phyloP scores from a whole-genome alignment of 2,113 vertebrate species.

The Barbus barbus region DNA sequence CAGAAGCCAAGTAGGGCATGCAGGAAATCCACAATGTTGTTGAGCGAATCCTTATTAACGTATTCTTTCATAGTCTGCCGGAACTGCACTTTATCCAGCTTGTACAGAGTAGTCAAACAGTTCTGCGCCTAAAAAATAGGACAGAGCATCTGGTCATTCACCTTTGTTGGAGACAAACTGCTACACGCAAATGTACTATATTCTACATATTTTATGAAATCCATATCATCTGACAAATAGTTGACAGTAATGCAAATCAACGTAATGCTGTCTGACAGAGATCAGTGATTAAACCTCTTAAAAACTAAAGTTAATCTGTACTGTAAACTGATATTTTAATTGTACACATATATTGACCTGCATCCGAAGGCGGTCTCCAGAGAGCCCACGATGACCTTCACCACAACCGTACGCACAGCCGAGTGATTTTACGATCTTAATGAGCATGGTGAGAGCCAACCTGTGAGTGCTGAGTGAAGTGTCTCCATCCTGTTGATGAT shows the following conservation, averaged over 20 bases:
- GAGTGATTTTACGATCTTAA: conserved; percentile 97
- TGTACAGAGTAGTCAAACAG: conserved; percentile 95
- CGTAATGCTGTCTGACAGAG: neutral
- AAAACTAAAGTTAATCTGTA: neutral
- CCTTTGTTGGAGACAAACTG: conserved; percentile 7
- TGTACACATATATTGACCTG: conserved; percentile 80
- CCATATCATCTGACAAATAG: neutral
- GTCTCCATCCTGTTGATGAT: conserved; percentile 80
- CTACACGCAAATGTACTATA: neutral
- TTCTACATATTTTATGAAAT: neutral
- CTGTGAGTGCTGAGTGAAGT: conserved; percentile 85
- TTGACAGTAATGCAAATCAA: neutral
- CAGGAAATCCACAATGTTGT: conserved; percentile 99
- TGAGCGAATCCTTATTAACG: conserved; percentile 97
- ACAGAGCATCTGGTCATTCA: conserved; percentile 13
- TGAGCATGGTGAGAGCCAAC: conserved; percentile 94
- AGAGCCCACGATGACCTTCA: conserved; percentile 95
- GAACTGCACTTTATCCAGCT: conserved; percentile 96
- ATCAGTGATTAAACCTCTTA: neutral
- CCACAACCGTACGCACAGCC: conserved; percentile 99
- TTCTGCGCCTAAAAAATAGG: conserved; percentile 85
- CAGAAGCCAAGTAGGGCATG: conserved; percentile 98
- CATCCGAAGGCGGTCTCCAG: conserved; percentile 95
- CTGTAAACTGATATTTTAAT: neutral
- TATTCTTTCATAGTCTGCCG: conserved; percentile 97